Percentiles rank a stretch among this genome's conserved stretches.
phyloP scores from a whole-genome alignment of 2,888 invertebrate species.

The Parascotia fuliginaria region DNA sequence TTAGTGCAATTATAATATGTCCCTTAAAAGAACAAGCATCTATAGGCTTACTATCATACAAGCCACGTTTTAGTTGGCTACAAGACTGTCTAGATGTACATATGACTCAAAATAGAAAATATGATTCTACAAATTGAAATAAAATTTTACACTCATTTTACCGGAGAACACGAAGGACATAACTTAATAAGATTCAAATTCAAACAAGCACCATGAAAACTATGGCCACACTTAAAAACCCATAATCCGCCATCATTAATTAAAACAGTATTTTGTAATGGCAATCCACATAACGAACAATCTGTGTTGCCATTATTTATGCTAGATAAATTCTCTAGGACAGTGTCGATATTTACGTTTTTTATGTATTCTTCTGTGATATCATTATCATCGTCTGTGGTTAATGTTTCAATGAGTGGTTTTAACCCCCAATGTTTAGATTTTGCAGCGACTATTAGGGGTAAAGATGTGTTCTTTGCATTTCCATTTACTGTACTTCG shows the following conservation, averaged over 20 bases:
- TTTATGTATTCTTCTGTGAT: slow-evolving; percentile 28
- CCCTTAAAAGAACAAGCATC: too few species aligned
- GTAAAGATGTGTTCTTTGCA: slow-evolving; percentile 74
- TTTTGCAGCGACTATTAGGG: slow-evolving; percentile 71
- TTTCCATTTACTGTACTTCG: slow-evolving; percentile 58
- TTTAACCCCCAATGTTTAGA: slow-evolving; percentile 83
- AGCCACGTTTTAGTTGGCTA: too few species aligned
- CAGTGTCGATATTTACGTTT: slow-evolving; percentile 50
- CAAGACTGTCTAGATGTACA: too few species aligned
- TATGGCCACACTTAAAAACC: slow-evolving; percentile 87
- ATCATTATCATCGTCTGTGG: slow-evolving; percentile 18
- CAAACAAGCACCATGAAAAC: slow-evolving; percentile 87
- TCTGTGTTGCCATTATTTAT: slow-evolving; percentile 59
- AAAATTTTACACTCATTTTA: slow-evolving; percentile 35
- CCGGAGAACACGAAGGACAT: slow-evolving; percentile 70
- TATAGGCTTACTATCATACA: too few species aligned
- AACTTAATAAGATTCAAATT: slow-evolving; percentile 83
- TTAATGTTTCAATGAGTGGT: slow-evolving; percentile 42
- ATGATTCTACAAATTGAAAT: too few species aligned
- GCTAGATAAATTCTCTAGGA: slow-evolving; percentile 56
- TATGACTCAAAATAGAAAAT: too few species aligned
- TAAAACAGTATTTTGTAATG: slow-evolving; percentile 85
- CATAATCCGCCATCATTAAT: slow-evolving; percentile 87
- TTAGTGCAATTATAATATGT: too few species aligned
- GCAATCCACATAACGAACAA: slow-evolving; percentile 86